A percentile compares a stretch with the other conserved stretches of the same genome.
Conservation (phyloP, 1,140 invertebrate species). For the Drosophila novamexicana region DNA sequence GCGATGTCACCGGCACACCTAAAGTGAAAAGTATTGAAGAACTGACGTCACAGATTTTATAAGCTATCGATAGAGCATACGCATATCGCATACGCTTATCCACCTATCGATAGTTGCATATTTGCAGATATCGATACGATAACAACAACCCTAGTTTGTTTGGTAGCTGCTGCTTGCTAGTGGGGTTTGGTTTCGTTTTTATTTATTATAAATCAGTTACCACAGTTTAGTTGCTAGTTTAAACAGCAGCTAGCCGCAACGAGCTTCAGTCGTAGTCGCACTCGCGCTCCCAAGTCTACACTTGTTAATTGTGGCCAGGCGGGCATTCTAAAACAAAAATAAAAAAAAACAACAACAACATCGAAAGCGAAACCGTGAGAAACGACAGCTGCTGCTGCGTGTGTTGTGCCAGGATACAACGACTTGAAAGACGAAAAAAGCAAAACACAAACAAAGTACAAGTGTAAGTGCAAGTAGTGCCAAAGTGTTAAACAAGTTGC, state of each 20-base stretch:
- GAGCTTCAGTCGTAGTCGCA: conserved; percentile 56
- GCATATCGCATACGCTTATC: conserved; percentile 5
- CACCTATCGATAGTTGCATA: conserved; percentile 9
- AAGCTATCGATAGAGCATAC: not conserved
- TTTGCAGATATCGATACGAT: conserved; percentile 26
- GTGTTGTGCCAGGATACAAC: conserved; percentile 63
- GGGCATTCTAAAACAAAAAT: conserved; percentile 12
- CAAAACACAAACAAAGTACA: conserved; percentile 52
- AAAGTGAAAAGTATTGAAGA: too few species aligned
- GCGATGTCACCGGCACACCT: not conserved
- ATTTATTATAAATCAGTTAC: conserved; percentile 76
- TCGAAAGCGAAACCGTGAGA: conserved; percentile 70
- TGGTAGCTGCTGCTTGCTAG: conserved; percentile 50
- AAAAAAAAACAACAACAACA: conserved; percentile 51
- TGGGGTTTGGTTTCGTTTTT: conserved; percentile 64
- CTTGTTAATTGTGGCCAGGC: conserved; percentile 36
- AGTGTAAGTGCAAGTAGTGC: conserved; percentile 54
- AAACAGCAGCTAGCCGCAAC: conserved; percentile 70
- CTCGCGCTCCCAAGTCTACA: conserved; percentile 22
- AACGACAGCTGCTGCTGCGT: conserved; percentile 74
- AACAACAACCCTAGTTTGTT: conserved; percentile 60
- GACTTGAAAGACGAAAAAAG: conserved; percentile 41
- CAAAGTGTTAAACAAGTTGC: conserved; percentile 75
- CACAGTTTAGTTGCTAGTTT: conserved; percentile 59
- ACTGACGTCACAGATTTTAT: conserved; percentile 3